A percentile compares a stretch with the other conserved stretches of the same genome.
Conservation (phyloP, 2,113 vertebrate genomes). For the Lophochroa leadbeateri region DNA sequence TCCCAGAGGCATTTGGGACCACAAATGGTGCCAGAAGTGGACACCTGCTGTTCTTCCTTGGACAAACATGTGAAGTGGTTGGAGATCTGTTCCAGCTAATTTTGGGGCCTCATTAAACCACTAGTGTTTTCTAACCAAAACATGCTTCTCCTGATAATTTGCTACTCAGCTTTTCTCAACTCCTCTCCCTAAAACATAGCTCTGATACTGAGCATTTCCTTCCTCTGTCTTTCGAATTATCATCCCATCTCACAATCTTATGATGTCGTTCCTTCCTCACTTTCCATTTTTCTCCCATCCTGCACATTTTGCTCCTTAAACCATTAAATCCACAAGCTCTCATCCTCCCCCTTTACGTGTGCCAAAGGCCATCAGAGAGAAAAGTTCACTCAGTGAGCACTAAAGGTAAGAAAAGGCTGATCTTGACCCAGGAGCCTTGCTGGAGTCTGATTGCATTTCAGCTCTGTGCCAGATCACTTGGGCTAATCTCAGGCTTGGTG, state of each 20-base stretch:
- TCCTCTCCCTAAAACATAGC: fast-evolving
- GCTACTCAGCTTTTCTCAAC: background rate
- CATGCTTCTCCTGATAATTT: background rate
- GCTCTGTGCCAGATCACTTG: no score
- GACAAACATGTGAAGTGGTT: background rate
- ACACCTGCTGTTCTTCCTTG: background rate
- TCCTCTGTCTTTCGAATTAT: background rate
- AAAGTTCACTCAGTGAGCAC: background rate
- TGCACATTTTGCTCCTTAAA: background rate
- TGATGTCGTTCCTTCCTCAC: background rate
- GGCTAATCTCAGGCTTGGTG: background rate
- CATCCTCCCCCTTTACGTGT: background rate
- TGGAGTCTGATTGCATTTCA: background rate
- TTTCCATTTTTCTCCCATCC: background rate
- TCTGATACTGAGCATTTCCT: background rate
- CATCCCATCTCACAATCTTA: background rate
- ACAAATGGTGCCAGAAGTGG: background rate
- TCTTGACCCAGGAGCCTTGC: background rate
- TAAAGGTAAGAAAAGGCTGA: background rate
- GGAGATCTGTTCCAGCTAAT: background rate
- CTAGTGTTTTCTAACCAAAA: background rate
- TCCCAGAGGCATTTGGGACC: background rate
- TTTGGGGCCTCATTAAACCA: background rate
- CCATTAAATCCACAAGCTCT: background rate
- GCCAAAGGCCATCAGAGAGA: background rate